Evolutionary conservation across 1,140 invertebrate species (phyloP), one percentile per base, ranked within the genome.

Genomic region (Ooceraea biroi): DNA sequence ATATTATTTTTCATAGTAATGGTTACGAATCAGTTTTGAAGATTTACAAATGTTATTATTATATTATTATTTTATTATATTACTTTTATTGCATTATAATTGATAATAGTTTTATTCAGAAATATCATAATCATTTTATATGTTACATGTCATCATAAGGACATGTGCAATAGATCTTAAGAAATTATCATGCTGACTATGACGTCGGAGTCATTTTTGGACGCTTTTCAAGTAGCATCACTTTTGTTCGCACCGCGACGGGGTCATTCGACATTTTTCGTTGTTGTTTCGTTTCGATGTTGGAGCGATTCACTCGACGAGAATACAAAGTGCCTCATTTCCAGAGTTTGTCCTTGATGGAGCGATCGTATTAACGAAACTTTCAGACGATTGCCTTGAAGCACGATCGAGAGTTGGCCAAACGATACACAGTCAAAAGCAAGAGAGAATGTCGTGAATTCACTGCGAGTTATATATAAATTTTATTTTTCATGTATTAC

Each of bases 291-390:
- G 10, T 69, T 22, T 30, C 25, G 52, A 44, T 36, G 19, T 73
- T 25, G 44, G 1, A 4, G 60, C 44, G 73, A 50, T 77, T 52
- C 19, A 66, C 19, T 77, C 27, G 22, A 66, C 44, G 22, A 68
- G 86, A 88, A 88, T 88, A 88, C 66, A 88, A 88, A 88, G 65
- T 88, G 48, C 86, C 86, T 88, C 60, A 88, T 88, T 88, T 88
- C 58, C 77, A 83, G 65, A 68, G 12, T 66, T 52, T 73, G 72
- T 78, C 86, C 86, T 87, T 87, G 86, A 87, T 46, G 80, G 44
- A 72, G 50, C 85, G 69, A 36, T 86, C 57, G 78, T 58, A 72
- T 87, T 86, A 86, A 86, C 65, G 36, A 83, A 87, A 87, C 77
- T 85, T 87, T 87, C 86, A 83, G 66, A 68, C 72, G 85, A 82